These are phyloP conservation scores for Aplocera efformata DNA, from an alignment of 2,888 invertebrate species.

Conservation along the genomic window DNA sequence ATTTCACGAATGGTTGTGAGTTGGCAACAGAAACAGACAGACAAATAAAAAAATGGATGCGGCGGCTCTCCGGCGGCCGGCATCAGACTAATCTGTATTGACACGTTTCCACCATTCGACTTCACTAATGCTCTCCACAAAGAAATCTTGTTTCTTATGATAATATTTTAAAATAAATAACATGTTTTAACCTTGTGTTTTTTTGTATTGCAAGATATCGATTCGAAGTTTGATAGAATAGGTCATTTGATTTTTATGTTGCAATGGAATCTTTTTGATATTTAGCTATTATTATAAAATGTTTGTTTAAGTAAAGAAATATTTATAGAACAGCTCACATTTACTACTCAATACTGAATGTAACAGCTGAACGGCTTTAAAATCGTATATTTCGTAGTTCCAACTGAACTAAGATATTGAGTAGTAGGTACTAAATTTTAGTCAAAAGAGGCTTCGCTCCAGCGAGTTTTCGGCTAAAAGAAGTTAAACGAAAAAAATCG, in stretches of 20 bases:
- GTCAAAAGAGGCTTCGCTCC: no score
- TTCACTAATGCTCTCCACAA: constrained; percentile 61
- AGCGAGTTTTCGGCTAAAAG: no score
- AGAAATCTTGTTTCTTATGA: constrained; percentile 48
- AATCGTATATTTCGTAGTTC: no score
- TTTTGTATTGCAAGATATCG: constrained; percentile 33
- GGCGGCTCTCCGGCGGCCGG: constrained; percentile 33
- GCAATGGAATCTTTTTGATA: constrained; percentile 12
- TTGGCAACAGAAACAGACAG: constrained; percentile 15
- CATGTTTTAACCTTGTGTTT: constrained; percentile 46
- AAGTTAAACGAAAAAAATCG: no score
- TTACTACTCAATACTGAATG: no score
- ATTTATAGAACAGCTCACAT: no score
- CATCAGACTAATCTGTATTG: constrained; percentile 68
- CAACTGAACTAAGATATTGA: no score
- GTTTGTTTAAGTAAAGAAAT: no score
- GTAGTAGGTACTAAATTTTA: no score
- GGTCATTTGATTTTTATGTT: constrained; percentile 23
- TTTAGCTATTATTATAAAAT: no score
- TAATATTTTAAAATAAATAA: constrained; percentile 47
- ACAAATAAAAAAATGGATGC: constrained; percentile 28
- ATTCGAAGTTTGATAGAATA: constrained; percentile 25
- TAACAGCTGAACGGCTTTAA: no score
- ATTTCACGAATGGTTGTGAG: constrained; percentile 6
- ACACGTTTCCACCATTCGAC: constrained; percentile 76